Evolutionary conservation across 2,797 vertebrate genomes (phyloP).

Genomic region (Pachyuromys duprasi): DNA sequence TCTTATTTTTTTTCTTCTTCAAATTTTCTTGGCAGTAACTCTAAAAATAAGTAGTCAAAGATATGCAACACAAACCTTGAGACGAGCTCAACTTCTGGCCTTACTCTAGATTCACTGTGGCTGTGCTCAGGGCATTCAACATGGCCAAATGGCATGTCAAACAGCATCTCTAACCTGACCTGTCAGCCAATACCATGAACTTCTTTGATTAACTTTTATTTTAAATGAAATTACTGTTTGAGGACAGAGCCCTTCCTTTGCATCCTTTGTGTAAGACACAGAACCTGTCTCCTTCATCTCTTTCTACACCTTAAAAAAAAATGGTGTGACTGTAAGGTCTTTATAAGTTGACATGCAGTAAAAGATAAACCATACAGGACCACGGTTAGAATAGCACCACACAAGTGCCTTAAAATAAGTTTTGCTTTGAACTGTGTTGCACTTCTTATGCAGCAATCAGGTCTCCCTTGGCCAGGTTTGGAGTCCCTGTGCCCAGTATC

Average conservation of each 20-base stretch:
- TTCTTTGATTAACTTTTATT: constrained; percentile 2
- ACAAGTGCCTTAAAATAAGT: background rate
- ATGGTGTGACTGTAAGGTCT: background rate
- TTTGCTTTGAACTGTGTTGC: background rate
- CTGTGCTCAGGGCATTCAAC: constrained; percentile 9
- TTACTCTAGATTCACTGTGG: constrained; percentile 8
- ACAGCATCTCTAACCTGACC: background rate
- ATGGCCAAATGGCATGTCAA: background rate
- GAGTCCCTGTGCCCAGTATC: background rate
- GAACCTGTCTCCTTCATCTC: constrained; percentile 17
- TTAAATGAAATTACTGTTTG: background rate
- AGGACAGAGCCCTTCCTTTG: background rate
- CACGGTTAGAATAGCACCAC: background rate
- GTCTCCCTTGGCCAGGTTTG: background rate
- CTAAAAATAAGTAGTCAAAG: constrained; percentile 17
- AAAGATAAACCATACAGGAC: background rate
- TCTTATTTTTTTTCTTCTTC: background rate
- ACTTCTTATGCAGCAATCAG: background rate
- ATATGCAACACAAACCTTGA: background rate
- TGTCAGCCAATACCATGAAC: background rate
- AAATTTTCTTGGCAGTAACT: constrained; percentile 18
- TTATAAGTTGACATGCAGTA: background rate
- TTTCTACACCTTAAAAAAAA: constrained; percentile 16
- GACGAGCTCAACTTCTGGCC: constrained; percentile 17
- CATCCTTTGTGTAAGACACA: background rate